Evolutionary conservation across 2,888 invertebrate genomes (phyloP), one percentile per base, ranked within the genome.

Genomic region (Conus canariensis): DNA sequence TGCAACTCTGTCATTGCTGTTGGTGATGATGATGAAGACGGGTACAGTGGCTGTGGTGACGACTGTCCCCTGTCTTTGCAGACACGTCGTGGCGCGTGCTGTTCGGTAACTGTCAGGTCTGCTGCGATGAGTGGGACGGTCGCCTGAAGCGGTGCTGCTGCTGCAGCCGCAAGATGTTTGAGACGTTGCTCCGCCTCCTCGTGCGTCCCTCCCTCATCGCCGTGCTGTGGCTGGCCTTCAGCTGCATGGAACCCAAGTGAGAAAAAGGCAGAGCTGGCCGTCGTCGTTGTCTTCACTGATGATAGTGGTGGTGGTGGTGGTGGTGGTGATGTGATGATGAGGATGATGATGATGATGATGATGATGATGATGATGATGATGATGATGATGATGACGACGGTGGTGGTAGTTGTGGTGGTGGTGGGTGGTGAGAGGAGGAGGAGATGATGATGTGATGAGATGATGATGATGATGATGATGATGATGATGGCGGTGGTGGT

Each of bases 221-320:
- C 56, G 19, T 87, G 16, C 30, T 87, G 22, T 87, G 87, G 87
- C 19, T 87, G 8, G 22, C 70, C 45, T 87, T 87, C 87, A 87
- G 87, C 56, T 22, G n/a, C 45, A 70, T 87, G 56, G 67, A 87
- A 30, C 87, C 87, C 67, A 87, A 67, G 67, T 87, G 14, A 85
- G 85, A 19, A 22, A 6, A 64, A 64, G 12, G 60, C 1, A 16
- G 60, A 64, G 10, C 16, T 64, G 60, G 60, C 8, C 16, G 60
- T 64, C 60, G 16, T 64, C 60, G 60, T 16, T 64, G 60, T 16
- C 16, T 10, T 64, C 60, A 16, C 19, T 70, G 22, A 8, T 22
- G 70, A n/a, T 70, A n/a, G 70, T 70, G 70, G 70, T 70, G n/a
- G 70, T 70, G 70, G 2, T 16, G 70, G 70, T 70, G 70, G 22